Base-by-base conservation (phyloP, 2,113 vertebrate species). In the Machaerirhynchus nigripectus region DNA sequence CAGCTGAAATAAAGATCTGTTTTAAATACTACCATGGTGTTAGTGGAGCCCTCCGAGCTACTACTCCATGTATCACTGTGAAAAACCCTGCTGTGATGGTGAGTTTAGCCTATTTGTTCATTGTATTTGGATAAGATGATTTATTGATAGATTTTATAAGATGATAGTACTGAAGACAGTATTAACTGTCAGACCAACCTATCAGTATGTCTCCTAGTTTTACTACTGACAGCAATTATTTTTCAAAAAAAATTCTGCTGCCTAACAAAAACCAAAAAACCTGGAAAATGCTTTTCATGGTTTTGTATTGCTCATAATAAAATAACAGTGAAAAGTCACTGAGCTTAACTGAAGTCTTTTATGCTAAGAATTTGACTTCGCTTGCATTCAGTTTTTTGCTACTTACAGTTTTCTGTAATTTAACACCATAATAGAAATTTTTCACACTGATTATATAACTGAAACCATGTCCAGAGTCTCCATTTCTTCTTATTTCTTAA, bases 21-120 rank as follows among this genome's bases (percentile, higher is more conserved):
- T 99, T 99, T 93, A 99, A 99, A 90, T 99, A 99, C 89, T 99
- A 99, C 94, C 99, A 99, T 76, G 99, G 99, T 80, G 98, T 99
- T 79, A 99, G 99, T 75, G 99, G 99, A 95, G 99, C 99, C 61
- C 97, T 99, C 94, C 97, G 99, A 96, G 99, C 99, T 89, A 99
- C 99, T 7, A 99, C 99, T 31, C 99, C 99, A 79, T 99, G 99
- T 97, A 99, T 99, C 98, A 99, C 99, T 33, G 99, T 99, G 97
- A 99, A 99, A 98, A 99, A 99, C 95, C 98, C 99, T 4, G 98
- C 99, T 95, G 98, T 98, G 95, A 98, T 98, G 98, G 99, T 99
- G 89, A 97, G 98, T 98, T 76, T 70, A 79, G 52, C 46, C 46
- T 69, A 3, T 81, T 50, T 64, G 13, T 76, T 93, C 8, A 13